phyloP scores from a whole-genome alignment of 2,113 vertebrate genomes.

The Tragulus kanchil region DNA sequence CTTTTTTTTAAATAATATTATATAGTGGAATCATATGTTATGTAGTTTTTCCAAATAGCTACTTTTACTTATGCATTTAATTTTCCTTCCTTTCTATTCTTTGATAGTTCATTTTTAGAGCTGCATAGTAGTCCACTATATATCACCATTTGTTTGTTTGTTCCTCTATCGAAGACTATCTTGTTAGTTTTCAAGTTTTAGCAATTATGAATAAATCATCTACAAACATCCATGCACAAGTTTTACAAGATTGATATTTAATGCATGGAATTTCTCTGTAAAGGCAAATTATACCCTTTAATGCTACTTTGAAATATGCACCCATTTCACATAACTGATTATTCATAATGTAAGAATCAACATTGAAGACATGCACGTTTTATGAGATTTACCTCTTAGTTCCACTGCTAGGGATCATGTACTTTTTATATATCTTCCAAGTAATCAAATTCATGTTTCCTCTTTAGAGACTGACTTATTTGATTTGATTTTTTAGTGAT shows the following conservation, averaged over 20 bases:
- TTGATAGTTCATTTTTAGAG: neutral
- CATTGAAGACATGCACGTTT: neutral
- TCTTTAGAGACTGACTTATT: neutral
- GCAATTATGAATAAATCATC: neutral
- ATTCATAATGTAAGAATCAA: neutral
- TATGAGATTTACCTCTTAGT: neutral
- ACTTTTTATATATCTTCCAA: neutral
- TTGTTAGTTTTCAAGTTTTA: neutral
- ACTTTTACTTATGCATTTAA: neutral
- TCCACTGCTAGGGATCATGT: too few relatives aligned
- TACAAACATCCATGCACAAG: neutral
- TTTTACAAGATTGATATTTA: neutral
- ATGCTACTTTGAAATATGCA: neutral
- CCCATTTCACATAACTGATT: neutral
- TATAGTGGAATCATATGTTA: neutral
- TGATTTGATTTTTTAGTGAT: rapidly evolving
- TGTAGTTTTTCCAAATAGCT: neutral
- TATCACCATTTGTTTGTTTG: neutral
- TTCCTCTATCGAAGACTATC: neutral
- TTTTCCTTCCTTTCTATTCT: neutral
- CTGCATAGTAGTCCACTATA: neutral
- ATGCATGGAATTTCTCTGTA: too few relatives aligned
- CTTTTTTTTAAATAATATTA: neutral
- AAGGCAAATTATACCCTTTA: neutral
- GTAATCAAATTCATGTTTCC: neutral